A percentile compares a stretch with the other conserved stretches of the same genome.
phyloP scores from a whole-genome alignment of 2,888 invertebrate genomes.

The Syrphus vitripennis region DNA sequence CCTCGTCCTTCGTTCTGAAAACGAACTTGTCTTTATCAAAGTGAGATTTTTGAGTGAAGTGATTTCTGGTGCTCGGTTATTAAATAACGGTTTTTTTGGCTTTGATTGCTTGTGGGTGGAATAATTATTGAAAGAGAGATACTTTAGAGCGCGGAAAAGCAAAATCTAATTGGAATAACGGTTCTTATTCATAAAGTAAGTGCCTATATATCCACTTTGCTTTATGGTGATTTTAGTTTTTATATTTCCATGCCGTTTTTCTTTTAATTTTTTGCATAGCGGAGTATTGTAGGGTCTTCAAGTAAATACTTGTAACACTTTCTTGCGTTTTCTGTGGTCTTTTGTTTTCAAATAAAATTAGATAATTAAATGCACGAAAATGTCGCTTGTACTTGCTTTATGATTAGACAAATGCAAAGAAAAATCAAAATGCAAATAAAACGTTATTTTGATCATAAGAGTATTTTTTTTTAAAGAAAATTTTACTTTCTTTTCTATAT shows the following conservation, averaged over 20 bases:
- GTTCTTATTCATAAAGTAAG: slow-evolving; percentile 48
- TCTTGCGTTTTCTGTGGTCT: neutral
- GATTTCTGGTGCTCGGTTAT: slow-evolving; percentile 48
- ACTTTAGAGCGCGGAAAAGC: slow-evolving; percentile 61
- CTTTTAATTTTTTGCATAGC: neutral
- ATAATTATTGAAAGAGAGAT: slow-evolving; percentile 33
- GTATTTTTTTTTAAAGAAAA: too few species aligned
- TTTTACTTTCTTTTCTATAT: too few species aligned
- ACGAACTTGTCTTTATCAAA: slow-evolving; percentile 1
- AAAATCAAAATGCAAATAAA: too few species aligned
- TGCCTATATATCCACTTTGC: slow-evolving; percentile 13
- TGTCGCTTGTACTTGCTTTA: neutral
- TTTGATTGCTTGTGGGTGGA: slow-evolving; percentile 39
- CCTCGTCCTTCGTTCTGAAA: neutral
- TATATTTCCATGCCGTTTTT: neutral
- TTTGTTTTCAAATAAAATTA: neutral
- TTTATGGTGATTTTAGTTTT: slow-evolving; percentile 6
- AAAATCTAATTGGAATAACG: slow-evolving; percentile 61
- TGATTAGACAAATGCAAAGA: too few species aligned
- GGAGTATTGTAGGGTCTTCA: neutral
- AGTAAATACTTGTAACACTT: neutral
- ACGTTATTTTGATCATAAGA: too few species aligned
- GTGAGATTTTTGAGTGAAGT: slow-evolving; percentile 48
- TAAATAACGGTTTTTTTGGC: slow-evolving; percentile 38
- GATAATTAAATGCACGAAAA: neutral